phyloP scores from a whole-genome alignment of 2,888 invertebrate genomes.

The Archaeoteleia sp. region DNA sequence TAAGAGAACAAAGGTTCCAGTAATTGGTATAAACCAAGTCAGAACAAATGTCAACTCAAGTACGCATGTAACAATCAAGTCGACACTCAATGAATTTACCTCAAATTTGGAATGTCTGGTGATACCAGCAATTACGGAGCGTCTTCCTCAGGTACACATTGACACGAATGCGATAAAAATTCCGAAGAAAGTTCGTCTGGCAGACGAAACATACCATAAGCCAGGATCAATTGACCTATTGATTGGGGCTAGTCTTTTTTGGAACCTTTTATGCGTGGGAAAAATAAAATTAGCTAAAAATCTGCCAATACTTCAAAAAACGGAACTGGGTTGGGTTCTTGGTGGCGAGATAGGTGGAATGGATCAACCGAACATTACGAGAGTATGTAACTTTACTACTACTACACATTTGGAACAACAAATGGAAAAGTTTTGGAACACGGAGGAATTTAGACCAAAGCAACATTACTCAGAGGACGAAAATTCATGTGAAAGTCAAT shows the following conservation, averaged over 20 bases:
- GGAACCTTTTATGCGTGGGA: background rate
- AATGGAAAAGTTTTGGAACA: background rate
- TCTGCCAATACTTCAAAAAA: slow-evolving; percentile 4
- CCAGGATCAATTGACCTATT: background rate
- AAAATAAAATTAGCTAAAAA: background rate
- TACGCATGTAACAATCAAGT: no score
- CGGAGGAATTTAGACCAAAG: background rate
- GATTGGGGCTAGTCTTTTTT: slow-evolving; percentile 3
- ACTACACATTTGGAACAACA: background rate
- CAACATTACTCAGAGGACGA: background rate
- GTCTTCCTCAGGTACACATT: no score
- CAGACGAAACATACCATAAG: background rate
- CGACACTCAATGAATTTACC: no score
- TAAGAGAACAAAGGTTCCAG: background rate
- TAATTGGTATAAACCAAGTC: slow-evolving; percentile 3
- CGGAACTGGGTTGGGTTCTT: slow-evolving; percentile 2
- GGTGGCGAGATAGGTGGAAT: background rate
- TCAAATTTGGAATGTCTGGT: no score
- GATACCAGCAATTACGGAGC: no score
- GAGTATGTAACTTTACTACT: no score
- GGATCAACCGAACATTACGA: no score
- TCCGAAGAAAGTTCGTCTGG: no score
- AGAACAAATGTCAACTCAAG: no score
- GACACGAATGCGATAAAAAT: no score
- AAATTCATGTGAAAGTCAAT: background rate